Base-by-base conservation (phyloP, 2,888 invertebrate species). In the Pristionchus mayeri region DNA sequence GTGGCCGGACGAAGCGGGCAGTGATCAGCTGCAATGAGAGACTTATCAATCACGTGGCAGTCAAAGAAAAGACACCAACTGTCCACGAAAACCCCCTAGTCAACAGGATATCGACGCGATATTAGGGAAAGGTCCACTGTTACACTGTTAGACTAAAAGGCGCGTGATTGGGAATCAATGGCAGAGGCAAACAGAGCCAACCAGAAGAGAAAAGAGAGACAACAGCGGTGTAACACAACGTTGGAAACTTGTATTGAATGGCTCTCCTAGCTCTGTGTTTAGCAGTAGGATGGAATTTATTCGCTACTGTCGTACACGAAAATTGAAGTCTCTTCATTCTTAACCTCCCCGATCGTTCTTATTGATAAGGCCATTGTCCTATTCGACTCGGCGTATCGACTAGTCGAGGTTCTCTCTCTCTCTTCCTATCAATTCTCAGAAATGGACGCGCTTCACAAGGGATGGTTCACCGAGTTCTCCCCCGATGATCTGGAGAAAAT, bases 401-500 rank as follows among this genome's bases (percentile, higher is more conserved):
- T 71, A 40, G 71, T 71, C 40, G n/a, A 54, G 21, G 9, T 54
- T n/a, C n/a, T n/a, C n/a, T n/a, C n/a, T n/a, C n/a, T n/a, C n/a
- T n/a, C n/a, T n/a, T 71, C 11, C 13, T 63, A 30, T 6, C 18
- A 34, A 18, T 34, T 63, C 21, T 71, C n/a, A 27, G 85, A 63
- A 52, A 96, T 96, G 96, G 94, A 96, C 93, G 93, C 93, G 76
- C 92, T 97, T 85, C 94, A 95, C 91, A 96, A 94, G 50, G 94
- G 96, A 87, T 98, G 98, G 98, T 98, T 97, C 93, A 96, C 96
- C 88, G 98, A 98, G 94, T 94, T 96, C 27, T 96, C 96, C 92
- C 95, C 96, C 9, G 92, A 92, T 75, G 92, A 93, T 84, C 84
- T 89, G 54, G 89, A 90, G 78, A 87, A 86, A 52, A 89, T 91